Conservation (phyloP, 37 sponge, comb jelly and placozoan species). For the Hexactinellida sp. region DNA sequence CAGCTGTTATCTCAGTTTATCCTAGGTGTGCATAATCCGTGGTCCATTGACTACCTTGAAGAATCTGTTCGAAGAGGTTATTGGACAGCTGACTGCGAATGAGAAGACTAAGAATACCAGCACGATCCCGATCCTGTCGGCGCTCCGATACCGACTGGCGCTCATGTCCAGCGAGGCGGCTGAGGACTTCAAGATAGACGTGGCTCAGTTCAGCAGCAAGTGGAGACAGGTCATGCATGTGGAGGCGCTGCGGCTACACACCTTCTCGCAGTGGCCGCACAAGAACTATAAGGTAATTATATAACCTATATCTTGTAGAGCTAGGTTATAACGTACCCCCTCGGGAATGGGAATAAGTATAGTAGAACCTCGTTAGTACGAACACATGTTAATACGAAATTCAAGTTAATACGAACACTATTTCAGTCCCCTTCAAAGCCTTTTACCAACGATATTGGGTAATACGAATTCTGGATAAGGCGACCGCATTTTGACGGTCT, state of each 20-base stretch:
- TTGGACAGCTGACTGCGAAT: neutral
- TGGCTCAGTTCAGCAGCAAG: neutral
- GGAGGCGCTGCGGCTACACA: conserved; percentile 43
- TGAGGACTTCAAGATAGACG: conserved; percentile 7
- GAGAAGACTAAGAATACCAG: neutral
- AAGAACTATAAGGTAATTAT: conserved; percentile 42
- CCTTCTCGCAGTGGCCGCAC: conserved; percentile 57
- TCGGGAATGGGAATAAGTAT: too few relatives aligned
- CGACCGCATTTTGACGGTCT: too few relatives aligned
- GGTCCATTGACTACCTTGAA: neutral
- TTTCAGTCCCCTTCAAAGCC: too few relatives aligned
- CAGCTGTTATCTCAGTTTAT: too few relatives aligned
- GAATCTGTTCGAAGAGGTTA: neutral
- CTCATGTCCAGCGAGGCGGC: neutral
- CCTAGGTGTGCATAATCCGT: neutral
- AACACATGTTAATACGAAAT: too few relatives aligned
- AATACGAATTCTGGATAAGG: too few relatives aligned
- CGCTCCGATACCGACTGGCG: neutral
- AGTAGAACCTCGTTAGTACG: too few relatives aligned
- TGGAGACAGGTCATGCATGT: conserved; percentile 31
- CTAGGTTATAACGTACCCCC: too few relatives aligned
- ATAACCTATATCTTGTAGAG: too few relatives aligned
- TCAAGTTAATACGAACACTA: too few relatives aligned
- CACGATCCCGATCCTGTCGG: neutral
- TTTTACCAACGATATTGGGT: too few relatives aligned